Evolutionary conservation across 2,797 vertebrate species (phyloP), one percentile per base, ranked within the genome.

Genomic region (Arrhamphus sclerolepis): DNA sequence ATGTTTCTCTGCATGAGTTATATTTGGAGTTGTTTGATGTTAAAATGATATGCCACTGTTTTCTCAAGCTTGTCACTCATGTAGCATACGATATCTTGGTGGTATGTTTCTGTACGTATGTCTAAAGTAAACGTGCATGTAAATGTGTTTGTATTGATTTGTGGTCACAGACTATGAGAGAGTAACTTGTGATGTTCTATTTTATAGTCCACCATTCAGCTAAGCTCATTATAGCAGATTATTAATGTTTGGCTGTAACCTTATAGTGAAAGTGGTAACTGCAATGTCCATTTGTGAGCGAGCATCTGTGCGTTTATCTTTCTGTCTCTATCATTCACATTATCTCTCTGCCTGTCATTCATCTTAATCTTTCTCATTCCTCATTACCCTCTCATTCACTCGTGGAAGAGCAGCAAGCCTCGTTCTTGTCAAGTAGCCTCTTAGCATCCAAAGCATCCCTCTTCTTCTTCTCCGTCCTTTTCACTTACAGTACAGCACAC

Each of bases 61-160:
- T 84, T 89, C 82, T 86, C 86, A 82, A 77, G 54, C 75, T 54
- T 71, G 83, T 88, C 84, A 86, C 87, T 80, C 84, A 80, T 85
- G 84, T 83, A 87, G 85, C 84, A 75, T 62, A 68, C 78, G 46
- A 72, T 19, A 70, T 77, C 42, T n/a, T n/a, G n/a, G n/a, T n/a
- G n/a, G 31, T 16, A 13, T 17, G 47, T 72, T 50, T 68, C 18
- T 57, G 8, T 29, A 10, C 53, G 56, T 7, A 16, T 10, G 6
- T 17, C 8, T 43, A 7, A 17, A 0, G 40, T 46, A 5, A 47
- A 17, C 7, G 16, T 58, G 42, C 44, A 17, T 28, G 18, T 21
- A 7, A 62, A 13, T 8, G 6, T 66, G 39, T 59, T 53, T 62
- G 39, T 62, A 40, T 66, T 51, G 59, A 21, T 66, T 31, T 67